Base-by-base conservation (phyloP, 2,888 invertebrate species). In the Eilema depressum region DNA sequence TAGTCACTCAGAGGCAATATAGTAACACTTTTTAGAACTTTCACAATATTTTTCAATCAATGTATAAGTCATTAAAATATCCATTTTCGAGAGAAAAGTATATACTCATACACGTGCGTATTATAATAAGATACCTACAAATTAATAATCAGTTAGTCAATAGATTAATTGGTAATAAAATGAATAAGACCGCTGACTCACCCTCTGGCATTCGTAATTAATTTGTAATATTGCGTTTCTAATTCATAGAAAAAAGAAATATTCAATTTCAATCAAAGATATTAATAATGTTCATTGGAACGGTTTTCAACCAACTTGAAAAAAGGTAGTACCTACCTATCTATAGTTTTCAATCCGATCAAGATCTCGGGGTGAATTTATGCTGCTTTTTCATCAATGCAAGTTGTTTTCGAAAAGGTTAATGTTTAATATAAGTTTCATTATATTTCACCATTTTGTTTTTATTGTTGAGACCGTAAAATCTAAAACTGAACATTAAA, bases 91-190 rank as follows among this genome's bases (percentile, higher is more conserved):
- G 53, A 30, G 60, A 65, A 63, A 60, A 59, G 26, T 69, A 65
- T 64, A 64, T 3, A 60, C 53, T 65, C 33, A 65, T 56, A 25
- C 57, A 66, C 30, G 20, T 20, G 25, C 26, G 10, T 26, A 63
- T 69, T 66, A 60, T 41, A 66, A 68, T 33, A 23, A 66, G 26
- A 63, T 14, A 67, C 60, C 41, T 57, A 64, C 64, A 62, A 75
- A 25, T 74, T 71, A 75, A 74, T 71, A 75, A 73, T 76, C 75
- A 76, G 75, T 76, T 71, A 74, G 70, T 67, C 69, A 65, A 67
- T 70, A 63, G 47, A 71, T 76, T 73, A 73, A 75, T 75, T 75
- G 70, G 71, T 69, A 69, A 67, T 65, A 73, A 66, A 75, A 69
- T 72, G 69, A 72, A 72, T 69, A 65, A 71, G 37, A 70, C 25